phyloP scores from a whole-genome alignment of 2,797 vertebrate species.

The Margarornis squamiger region DNA sequence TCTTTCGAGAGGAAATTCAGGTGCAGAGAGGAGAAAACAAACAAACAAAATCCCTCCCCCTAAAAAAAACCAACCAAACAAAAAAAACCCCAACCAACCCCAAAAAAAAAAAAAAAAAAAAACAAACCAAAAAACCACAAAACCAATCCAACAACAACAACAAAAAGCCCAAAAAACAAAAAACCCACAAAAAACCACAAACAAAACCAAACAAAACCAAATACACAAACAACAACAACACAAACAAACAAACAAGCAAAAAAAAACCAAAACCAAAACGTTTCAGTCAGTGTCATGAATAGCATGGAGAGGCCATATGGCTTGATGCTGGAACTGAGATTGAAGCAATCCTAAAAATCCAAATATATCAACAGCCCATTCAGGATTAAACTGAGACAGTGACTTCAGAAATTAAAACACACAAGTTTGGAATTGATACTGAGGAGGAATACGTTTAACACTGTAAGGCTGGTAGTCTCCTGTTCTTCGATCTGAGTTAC shows the following conservation, averaged over 20 bases:
- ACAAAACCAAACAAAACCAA: too few species aligned
- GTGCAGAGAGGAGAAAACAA: not conserved
- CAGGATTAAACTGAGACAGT: not conserved
- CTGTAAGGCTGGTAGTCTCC: accelerated
- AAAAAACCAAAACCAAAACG: too few species aligned
- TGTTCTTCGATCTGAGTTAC: not conserved
- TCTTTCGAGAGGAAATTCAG: not conserved
- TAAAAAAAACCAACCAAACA: too few species aligned
- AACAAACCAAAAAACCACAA: too few species aligned
- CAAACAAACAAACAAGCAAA: too few species aligned
- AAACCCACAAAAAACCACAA: too few species aligned
- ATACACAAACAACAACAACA: too few species aligned
- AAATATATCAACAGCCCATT: accelerated
- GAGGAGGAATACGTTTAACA: not conserved
- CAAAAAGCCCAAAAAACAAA: too few species aligned
- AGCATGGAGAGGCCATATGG: not conserved
- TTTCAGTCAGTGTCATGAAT: not conserved
- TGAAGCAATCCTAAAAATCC: not conserved
- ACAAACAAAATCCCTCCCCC: too few species aligned
- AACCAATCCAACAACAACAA: too few species aligned
- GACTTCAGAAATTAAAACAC: not conserved
- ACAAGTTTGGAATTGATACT: not conserved
- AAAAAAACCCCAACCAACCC: too few species aligned
- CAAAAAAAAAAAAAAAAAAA: not conserved
- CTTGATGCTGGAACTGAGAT: not conserved